Percentiles rank a stretch among this genome's conserved stretches.
phyloP scores from a whole-genome alignment of 2,888 invertebrate species.

The Ceramica pisi region DNA sequence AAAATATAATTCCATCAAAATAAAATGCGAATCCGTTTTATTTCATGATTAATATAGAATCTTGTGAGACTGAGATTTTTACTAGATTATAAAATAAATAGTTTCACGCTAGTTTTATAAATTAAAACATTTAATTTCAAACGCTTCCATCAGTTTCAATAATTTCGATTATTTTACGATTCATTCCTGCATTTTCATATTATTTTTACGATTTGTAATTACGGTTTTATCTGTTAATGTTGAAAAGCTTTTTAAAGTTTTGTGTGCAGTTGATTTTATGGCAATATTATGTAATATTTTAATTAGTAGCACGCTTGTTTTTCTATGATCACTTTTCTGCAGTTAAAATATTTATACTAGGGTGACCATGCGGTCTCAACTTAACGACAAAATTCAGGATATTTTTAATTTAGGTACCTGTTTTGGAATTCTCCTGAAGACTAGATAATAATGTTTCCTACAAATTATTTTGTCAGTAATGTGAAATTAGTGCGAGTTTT shows the following conservation, averaged over 20 bases:
- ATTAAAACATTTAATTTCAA: constrained; percentile 36
- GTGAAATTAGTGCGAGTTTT: neutral
- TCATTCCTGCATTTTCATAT: constrained; percentile 43
- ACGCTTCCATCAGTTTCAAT: constrained; percentile 52
- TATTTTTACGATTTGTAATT: constrained; percentile 48
- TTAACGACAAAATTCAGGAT: neutral
- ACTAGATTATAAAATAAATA: constrained; percentile 44
- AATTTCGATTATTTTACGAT: constrained; percentile 47
- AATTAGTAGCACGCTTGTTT: constrained; percentile 13
- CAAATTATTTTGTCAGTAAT: neutral
- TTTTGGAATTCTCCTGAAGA: neutral
- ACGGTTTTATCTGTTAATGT: constrained; percentile 33
- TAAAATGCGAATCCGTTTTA: constrained; percentile 18
- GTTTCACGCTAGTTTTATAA: constrained; percentile 44
- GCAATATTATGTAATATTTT: constrained; percentile 34
- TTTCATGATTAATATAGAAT: constrained; percentile 29
- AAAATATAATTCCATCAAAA: constrained; percentile 15
- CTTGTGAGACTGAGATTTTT: constrained; percentile 24
- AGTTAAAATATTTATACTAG: neutral
- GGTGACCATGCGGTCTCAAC: constrained; percentile 4
- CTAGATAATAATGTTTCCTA: no score
- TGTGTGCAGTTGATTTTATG: constrained; percentile 33
- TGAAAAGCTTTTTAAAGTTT: constrained; percentile 21
- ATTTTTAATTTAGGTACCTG: no score
- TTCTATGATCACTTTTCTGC: neutral